Conservation (phyloP, 2,113 vertebrate species). For the Alouatta palliata region DNA sequence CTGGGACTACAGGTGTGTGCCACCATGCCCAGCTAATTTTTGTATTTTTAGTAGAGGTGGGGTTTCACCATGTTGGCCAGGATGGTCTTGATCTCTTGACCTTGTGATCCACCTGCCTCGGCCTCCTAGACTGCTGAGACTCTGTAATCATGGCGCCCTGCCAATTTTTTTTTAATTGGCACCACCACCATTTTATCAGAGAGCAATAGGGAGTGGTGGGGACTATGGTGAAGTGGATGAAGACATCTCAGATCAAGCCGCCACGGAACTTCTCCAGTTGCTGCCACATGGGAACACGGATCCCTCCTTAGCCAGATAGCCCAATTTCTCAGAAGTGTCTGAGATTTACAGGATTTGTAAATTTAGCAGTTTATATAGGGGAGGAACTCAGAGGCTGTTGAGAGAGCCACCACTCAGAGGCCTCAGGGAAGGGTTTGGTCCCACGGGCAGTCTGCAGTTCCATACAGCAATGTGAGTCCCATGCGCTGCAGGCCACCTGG, state of each 20-base stretch:
- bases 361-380: neutral
- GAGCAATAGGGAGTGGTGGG: neutral
- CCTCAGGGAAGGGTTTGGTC: neutral
- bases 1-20: no score
- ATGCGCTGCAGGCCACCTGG: neutral
- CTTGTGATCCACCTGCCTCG: no score
- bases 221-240: neutral
- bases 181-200: neutral
- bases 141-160: no score
- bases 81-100: no score
- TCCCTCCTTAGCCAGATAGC: no score
- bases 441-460: rapidly evolving
- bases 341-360: neutral
- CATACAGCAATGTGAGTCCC: no score
- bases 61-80: no score
- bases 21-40: no score
- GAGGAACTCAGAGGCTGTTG: neutral
- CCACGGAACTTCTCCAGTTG: neutral
- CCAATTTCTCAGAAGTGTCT: neutral
- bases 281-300: neutral
- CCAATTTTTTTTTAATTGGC: no score
- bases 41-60: no score
- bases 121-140: no score
- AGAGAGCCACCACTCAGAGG: neutral
- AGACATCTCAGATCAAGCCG: neutral